phyloP scores from a whole-genome alignment of 2,113 vertebrate genomes.

The Ameiurus melas region DNA sequence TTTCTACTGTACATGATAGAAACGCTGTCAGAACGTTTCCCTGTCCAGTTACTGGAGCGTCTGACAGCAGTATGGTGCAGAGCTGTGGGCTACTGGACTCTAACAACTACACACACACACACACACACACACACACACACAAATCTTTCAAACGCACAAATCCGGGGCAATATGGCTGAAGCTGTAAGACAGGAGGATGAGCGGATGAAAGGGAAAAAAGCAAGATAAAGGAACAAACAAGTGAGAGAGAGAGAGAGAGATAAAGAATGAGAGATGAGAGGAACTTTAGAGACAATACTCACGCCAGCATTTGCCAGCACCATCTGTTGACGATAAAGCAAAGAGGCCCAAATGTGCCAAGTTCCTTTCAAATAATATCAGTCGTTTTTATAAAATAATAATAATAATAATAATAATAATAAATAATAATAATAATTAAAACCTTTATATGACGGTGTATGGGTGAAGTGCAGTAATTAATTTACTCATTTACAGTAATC shows the following conservation, averaged over 20 bases:
- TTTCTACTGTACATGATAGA: constrained; percentile 27
- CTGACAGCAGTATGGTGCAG: constrained; percentile 42
- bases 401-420: too few species aligned
- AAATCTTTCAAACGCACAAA: neutral
- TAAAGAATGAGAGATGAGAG: constrained; percentile 1
- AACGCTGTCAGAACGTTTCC: constrained; percentile 33
- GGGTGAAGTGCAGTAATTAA: neutral
- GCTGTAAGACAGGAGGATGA: constrained; percentile 21
- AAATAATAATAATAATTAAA: neutral
- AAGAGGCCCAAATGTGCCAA: constrained; percentile 1
- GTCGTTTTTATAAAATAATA: neutral
- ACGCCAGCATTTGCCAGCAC: constrained; percentile 10
- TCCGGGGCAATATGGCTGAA: neutral
- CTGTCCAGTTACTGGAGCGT: constrained; percentile 31
- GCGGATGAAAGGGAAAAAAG: neutral
- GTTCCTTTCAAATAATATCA: constrained; percentile 1
- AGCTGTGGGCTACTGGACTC: constrained; percentile 15
- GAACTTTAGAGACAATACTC: constrained; percentile 13
- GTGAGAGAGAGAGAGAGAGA: neutral
- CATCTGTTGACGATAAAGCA: constrained; percentile 18
- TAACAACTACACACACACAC: constrained; percentile 25
- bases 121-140: constrained; percentile 21
- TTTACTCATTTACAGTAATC: neutral
- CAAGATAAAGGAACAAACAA: neutral
- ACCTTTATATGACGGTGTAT: neutral